Conservation (phyloP, 2,888 invertebrate genomes). For the Protodeltote pygarga region DNA sequence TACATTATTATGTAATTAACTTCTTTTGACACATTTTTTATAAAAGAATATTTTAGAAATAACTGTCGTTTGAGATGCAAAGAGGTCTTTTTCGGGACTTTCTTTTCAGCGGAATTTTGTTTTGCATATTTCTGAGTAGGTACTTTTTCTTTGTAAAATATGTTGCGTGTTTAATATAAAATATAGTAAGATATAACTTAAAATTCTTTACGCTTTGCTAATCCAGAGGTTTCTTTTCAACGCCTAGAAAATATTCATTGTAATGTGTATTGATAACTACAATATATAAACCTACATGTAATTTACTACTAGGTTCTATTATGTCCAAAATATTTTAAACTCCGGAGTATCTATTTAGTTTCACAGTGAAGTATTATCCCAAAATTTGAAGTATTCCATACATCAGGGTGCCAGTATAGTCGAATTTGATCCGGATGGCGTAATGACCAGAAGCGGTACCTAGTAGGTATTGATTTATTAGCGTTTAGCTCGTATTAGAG, state of each 20-base stretch:
- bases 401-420: conserved; percentile 30
- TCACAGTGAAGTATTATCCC: background rate
- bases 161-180: too few species aligned
- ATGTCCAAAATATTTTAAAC: background rate
- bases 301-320: too few species aligned
- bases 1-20: conserved; percentile 50
- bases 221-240: too few species aligned
- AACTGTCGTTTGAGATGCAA: background rate
- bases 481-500: conserved; percentile 62
- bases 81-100: background rate
- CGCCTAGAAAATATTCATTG: too few species aligned
- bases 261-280: too few species aligned
- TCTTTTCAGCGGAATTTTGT: too few species aligned
- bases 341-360: background rate
- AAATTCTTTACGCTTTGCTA: too few species aligned
- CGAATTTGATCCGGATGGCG: conserved; percentile 45
- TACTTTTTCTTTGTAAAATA: too few species aligned
- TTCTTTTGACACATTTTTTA: conserved; percentile 16
- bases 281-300: too few species aligned
- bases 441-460: conserved; percentile 51
- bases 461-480: conserved; percentile 75
- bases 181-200: too few species aligned
- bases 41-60: background rate
- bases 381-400: conserved; percentile 21
- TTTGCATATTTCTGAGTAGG: too few species aligned